phyloP scores from a whole-genome alignment of 2,113 vertebrate species.

The Neotragus pygmaeus region DNA sequence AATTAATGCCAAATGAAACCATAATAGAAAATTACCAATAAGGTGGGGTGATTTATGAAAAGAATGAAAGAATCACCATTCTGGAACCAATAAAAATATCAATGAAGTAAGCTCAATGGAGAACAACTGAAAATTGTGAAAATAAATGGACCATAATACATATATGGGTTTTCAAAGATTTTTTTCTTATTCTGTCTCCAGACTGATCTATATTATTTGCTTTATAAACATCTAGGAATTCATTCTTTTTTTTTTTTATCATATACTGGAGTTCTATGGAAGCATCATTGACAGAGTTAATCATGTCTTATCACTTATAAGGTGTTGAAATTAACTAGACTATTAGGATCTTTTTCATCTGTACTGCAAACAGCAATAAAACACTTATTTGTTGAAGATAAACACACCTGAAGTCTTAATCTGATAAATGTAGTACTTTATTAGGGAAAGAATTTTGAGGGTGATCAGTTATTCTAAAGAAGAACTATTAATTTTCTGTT shows the following conservation, averaged over 20 bases:
- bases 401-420: not conserved
- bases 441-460: not conserved
- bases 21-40: not conserved
- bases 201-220: not conserved
- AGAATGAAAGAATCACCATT: not conserved
- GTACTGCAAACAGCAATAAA: not conserved
- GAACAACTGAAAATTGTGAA: slow-evolving; percentile 10
- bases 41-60: not conserved
- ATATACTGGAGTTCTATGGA: not conserved
- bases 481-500: not conserved
- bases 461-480: not conserved
- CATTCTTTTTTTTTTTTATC: not conserved
- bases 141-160: not conserved
- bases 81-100: slow-evolving; percentile 10
- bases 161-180: slow-evolving; percentile 4
- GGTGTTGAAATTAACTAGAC: not conserved
- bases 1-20: slow-evolving; percentile 2
- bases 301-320: not conserved
- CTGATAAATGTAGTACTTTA: not conserved
- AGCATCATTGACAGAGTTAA: not conserved
- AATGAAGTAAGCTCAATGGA: not conserved
- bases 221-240: not conserved
- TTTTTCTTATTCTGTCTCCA: not conserved
- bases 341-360: not conserved
- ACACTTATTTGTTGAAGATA: not conserved